phyloP scores from a whole-genome alignment of 2,113 vertebrate genomes.

The Mastomys natalensis region DNA sequence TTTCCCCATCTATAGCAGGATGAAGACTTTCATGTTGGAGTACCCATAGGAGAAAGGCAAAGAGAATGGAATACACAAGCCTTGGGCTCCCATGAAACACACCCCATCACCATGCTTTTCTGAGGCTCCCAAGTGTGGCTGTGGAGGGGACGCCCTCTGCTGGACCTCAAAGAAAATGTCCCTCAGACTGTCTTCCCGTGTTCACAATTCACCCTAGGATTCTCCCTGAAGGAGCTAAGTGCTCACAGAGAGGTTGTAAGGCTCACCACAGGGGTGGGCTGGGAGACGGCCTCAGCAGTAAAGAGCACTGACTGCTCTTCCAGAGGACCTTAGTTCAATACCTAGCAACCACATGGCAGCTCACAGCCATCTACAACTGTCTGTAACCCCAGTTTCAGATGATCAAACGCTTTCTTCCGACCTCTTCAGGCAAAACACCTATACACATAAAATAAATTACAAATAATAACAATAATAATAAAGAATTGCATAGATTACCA shows the following conservation, averaged over 20 bases:
- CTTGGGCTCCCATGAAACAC: background rate
- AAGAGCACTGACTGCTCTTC: background rate
- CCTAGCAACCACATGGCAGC: background rate
- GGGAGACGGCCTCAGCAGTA: background rate
- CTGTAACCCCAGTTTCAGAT: background rate
- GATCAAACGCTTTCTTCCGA: background rate
- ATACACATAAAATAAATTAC: background rate
- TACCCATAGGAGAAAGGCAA: background rate
- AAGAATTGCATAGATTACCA: background rate
- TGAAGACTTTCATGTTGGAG: background rate
- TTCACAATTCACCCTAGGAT: background rate
- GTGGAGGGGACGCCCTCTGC: constrained; percentile 55
- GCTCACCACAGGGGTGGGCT: background rate
- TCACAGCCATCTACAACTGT: background rate
- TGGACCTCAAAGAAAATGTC: constrained; percentile 27
- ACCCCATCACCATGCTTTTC: background rate
- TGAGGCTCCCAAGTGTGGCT: background rate
- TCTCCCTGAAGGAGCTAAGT: background rate
- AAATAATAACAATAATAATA: background rate
- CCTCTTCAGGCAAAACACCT: background rate
- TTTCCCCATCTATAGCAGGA: background rate
- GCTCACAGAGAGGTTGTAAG: background rate
- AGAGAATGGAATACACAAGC: background rate
- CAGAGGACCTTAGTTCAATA: background rate
- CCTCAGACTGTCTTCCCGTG: background rate